Percentiles rank a stretch among this genome's conserved stretches.
Evolutionary conservation across 2,797 vertebrate species (phyloP).

Genomic region (Austrolebias charrua): DNA sequence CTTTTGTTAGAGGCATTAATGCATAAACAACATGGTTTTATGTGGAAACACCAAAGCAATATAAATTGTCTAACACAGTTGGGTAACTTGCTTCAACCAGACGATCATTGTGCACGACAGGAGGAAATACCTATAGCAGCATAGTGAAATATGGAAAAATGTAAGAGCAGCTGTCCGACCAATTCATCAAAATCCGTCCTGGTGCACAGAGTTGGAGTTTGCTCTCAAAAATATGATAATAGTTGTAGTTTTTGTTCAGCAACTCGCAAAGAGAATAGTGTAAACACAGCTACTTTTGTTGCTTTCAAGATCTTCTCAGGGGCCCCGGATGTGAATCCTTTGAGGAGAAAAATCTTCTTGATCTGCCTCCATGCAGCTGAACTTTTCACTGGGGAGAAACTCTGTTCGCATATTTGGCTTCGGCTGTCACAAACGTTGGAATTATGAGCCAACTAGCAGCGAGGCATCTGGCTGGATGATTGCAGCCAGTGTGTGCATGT

Average conservation of each 20-base stretch:
- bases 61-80: conserved; percentile 28
- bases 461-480: conserved; percentile 34
- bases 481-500: conserved; percentile 25
- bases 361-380: conserved; percentile 50
- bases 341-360: conserved; percentile 50
- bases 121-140: conserved; percentile 23
- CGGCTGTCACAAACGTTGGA: conserved; percentile 41
- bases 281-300: conserved; percentile 28
- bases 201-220: conserved; percentile 18
- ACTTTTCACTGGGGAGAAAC: conserved; percentile 44
- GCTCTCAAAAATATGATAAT: conserved; percentile 27
- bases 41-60: conserved; percentile 32
- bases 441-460: conserved; percentile 37
- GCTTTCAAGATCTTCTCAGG: conserved; percentile 40
- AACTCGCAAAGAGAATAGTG: conserved; percentile 29
- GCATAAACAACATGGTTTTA: conserved; percentile 33
- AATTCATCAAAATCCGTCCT: conserved; percentile 17
- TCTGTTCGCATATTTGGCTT: conserved; percentile 37
- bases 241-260: conserved; percentile 4
- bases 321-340: conserved; percentile 39
- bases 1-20: conserved; percentile 32
- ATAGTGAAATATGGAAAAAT: background rate
- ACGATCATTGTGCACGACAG: conserved; percentile 18
- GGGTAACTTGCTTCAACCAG: conserved; percentile 40
- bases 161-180: no score